Conservation (phyloP, 2,888 invertebrate genomes). For the Drosophila merina region DNA sequence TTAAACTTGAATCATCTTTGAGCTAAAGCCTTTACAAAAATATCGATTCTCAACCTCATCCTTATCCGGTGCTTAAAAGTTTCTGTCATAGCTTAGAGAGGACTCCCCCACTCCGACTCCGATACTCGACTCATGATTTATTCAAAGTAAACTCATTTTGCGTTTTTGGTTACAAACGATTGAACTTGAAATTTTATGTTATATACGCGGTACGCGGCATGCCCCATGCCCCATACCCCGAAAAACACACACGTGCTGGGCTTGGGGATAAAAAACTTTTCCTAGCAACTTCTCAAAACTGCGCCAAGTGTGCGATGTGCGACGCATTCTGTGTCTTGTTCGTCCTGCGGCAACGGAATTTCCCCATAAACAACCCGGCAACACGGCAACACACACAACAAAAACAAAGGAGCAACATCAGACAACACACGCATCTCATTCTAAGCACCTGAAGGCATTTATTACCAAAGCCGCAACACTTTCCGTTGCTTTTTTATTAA, state of each 20-base stretch:
- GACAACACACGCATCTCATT: conserved; percentile 8
- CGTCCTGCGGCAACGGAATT: conserved; percentile 39
- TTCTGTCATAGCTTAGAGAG: conserved; percentile 43
- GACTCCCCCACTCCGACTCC: neutral
- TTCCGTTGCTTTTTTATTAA: conserved; percentile 69
- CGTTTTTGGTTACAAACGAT: conserved; percentile 64
- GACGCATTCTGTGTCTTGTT: conserved; percentile 15
- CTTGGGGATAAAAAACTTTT: conserved; percentile 43
- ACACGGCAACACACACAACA: conserved; percentile 31
- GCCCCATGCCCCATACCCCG: neutral
- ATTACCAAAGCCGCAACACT: conserved; percentile 51
- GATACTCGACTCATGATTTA: conserved; percentile 64
- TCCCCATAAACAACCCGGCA: conserved; percentile 57
- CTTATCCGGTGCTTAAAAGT: conserved; percentile 51
- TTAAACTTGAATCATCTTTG: neutral
- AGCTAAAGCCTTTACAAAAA: neutral
- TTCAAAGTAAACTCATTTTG: conserved; percentile 75
- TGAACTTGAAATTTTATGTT: conserved; percentile 61
- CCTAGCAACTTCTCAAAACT: conserved; percentile 56
- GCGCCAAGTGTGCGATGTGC: conserved; percentile 50
- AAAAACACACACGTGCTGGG: conserved; percentile 6
- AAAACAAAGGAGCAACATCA: conserved; percentile 10
- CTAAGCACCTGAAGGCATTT: conserved; percentile 52
- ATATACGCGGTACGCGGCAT: conserved; percentile 33
- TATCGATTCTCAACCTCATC: neutral